Percentiles rank a stretch among this genome's conserved stretches.
phyloP scores from a whole-genome alignment of 2,113 vertebrate species.

The Ramphastos sulfuratus region DNA sequence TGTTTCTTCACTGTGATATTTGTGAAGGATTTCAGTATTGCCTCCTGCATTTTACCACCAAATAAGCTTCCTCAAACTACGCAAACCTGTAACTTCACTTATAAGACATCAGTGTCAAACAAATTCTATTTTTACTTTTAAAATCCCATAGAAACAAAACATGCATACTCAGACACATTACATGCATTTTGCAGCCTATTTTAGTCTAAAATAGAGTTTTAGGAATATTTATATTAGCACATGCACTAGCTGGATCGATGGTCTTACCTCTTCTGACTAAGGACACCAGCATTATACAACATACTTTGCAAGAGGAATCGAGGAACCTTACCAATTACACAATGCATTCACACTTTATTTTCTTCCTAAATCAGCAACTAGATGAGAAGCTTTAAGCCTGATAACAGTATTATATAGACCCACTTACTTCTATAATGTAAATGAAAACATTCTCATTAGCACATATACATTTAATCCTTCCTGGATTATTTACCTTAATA shows the following conservation, averaged over 20 bases:
- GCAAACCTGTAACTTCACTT: neutral
- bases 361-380: neutral
- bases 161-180: neutral
- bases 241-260: neutral
- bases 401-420: neutral
- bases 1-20: neutral
- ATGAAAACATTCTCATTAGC: neutral
- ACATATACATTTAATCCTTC: neutral
- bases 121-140: neutral
- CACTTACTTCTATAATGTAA: neutral
- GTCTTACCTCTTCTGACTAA: neutral
- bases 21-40: neutral
- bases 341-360: neutral
- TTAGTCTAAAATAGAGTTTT: neutral
- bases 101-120: neutral
- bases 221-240: neutral
- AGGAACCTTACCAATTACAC: neutral
- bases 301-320: neutral
- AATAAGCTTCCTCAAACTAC: neutral
- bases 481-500: constrained; percentile 25
- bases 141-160: neutral
- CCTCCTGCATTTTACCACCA: neutral
- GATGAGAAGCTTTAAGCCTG: neutral
- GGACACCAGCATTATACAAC: neutral
- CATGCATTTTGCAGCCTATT: neutral